These are phyloP conservation scores for Anoplolepis gracilipes DNA, from an alignment of 1,140 invertebrate species.

Conservation along the genomic window DNA sequence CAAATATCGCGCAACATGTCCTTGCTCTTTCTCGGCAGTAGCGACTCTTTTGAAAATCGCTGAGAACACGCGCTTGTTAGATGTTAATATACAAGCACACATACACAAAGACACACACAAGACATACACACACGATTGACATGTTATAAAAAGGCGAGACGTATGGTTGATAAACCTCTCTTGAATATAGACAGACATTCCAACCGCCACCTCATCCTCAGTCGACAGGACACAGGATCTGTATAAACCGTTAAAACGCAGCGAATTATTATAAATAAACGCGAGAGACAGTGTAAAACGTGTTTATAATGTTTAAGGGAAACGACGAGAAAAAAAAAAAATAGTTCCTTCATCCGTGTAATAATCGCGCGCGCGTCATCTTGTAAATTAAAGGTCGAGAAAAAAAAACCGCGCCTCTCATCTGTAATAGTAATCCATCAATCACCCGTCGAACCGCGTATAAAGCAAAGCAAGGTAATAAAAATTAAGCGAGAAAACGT, in stretches of 20 bases:
- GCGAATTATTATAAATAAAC: constrained; percentile 68
- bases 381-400: constrained; percentile 81
- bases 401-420: constrained; percentile 62
- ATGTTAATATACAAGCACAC: not conserved
- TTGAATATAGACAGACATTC: constrained; percentile 81
- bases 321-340: constrained; percentile 41
- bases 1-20: not conserved
- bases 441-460: constrained; percentile 64
- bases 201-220: constrained; percentile 75
- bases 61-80: constrained; percentile 67
- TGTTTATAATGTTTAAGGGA: constrained; percentile 67
- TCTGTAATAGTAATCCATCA: constrained; percentile 42
- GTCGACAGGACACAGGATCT: constrained; percentile 68
- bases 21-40: not conserved
- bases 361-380: constrained; percentile 82
- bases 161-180: constrained; percentile 60
- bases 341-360: constrained; percentile 84
- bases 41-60: constrained; percentile 62
- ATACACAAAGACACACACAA: not conserved
- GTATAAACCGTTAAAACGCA: constrained; percentile 51
- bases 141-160: constrained; percentile 50
- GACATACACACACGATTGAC: constrained; percentile 20
- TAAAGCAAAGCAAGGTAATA: constrained; percentile 12
- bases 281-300: constrained; percentile 47
- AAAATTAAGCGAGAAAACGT: constrained; percentile 59